These are phyloP conservation scores for Halyomorpha halys DNA, from an alignment of 1,140 invertebrate species.

Conservation along the genomic window DNA sequence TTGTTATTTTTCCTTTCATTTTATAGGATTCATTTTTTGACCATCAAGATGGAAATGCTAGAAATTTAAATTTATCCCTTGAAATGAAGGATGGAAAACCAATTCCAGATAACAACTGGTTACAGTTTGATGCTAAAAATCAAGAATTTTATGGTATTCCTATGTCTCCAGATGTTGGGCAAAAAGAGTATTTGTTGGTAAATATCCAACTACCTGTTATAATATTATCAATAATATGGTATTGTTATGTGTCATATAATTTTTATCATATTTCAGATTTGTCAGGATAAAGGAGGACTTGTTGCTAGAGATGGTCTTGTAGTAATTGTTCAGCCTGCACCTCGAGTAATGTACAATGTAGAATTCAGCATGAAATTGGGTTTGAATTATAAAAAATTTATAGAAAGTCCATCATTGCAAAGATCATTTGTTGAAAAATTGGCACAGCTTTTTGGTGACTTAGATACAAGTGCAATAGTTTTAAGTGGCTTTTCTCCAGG, in stretches of 20 bases:
- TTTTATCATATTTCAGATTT: slow-evolving; percentile 34
- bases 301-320: slow-evolving; percentile 67
- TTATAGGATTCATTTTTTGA: slow-evolving; percentile 80
- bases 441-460: slow-evolving; percentile 62
- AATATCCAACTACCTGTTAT: slow-evolving; percentile 6
- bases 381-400: slow-evolving; percentile 55
- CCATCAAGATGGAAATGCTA: slow-evolving; percentile 66
- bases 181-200: slow-evolving; percentile 66
- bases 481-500: slow-evolving; percentile 44
- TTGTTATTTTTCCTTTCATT: slow-evolving; percentile 14
- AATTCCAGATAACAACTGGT: slow-evolving; percentile 62
- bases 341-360: slow-evolving; percentile 46
- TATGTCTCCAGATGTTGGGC: slow-evolving; percentile 50
- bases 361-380: slow-evolving; percentile 72
- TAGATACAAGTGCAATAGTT: slow-evolving; percentile 56
- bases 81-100: slow-evolving; percentile 57
- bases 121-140: slow-evolving; percentile 79
- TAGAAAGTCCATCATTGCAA: slow-evolving; percentile 53
- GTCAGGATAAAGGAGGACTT: slow-evolving; percentile 53
- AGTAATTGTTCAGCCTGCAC: slow-evolving; percentile 53
- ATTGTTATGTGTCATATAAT: not conserved
- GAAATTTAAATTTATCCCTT: slow-evolving; percentile 60
- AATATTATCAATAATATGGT: not conserved
- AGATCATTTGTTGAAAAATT: slow-evolving; percentile 70
- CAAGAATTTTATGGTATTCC: slow-evolving; percentile 84